Evolutionary conservation across 64 coral and sea anemone species (phyloP).

Genomic region (Porites australiensis): DNA sequence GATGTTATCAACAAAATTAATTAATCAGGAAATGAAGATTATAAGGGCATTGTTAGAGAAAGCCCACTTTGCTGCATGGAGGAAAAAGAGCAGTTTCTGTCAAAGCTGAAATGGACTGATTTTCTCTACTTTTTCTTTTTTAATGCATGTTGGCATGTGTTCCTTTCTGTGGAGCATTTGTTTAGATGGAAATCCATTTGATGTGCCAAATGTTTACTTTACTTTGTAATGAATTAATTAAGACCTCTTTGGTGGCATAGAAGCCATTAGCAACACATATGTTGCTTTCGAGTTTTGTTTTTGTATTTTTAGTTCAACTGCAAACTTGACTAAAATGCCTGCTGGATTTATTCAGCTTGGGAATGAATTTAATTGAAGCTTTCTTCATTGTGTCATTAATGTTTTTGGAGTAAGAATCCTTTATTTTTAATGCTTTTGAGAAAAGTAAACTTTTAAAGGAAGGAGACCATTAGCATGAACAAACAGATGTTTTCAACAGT

Average conservation of each 20-base stretch:
- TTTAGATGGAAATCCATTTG: slow-evolving; percentile 37
- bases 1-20: not conserved
- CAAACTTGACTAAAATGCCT: not conserved
- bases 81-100: not conserved
- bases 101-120: not conserved
- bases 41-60: not conserved
- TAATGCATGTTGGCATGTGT: not conserved
- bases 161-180: slow-evolving; percentile 22
- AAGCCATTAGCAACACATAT: slow-evolving; percentile 35
- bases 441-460: not conserved
- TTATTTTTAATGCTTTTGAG: not conserved
- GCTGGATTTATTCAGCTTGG: not conserved
- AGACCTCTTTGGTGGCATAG: not conserved
- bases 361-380: not conserved
- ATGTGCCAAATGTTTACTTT: slow-evolving; percentile 46
- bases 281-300: not conserved
- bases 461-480: slow-evolving; percentile 4
- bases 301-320: not conserved
- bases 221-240: slow-evolving; percentile 39
- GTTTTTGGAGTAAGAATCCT: not conserved
- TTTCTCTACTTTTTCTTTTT: not conserved
- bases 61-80: not conserved
- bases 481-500: slow-evolving; percentile 37
- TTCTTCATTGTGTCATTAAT: not conserved
- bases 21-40: not conserved